These are phyloP conservation scores for Raphicerus campestris DNA, from an alignment of 2,113 vertebrate species.

Conservation along the genomic window DNA sequence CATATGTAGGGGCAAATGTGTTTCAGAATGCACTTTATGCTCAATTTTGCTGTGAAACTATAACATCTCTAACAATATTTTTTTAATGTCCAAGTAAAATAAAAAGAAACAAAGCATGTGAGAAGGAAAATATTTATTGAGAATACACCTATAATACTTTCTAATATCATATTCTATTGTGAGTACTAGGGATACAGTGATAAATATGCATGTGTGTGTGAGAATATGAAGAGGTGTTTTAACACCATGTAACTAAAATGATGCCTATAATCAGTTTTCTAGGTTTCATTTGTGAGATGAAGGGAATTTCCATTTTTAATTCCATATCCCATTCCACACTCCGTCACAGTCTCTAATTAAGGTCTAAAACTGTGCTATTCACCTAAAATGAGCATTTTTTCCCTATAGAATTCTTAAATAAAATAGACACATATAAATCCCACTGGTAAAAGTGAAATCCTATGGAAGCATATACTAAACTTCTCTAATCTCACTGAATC, in stretches of 20 bases:
- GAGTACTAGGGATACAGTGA: background rate
- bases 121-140: background rate
- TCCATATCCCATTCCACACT: background rate
- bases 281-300: background rate
- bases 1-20: rapidly evolving
- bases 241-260: background rate
- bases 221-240: background rate
- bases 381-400: background rate
- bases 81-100: background rate
- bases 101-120: background rate
- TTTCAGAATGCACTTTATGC: background rate
- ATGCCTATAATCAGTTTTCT: background rate
- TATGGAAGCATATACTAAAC: background rate
- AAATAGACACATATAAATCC: background rate
- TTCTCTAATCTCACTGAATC: background rate
- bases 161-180: background rate
- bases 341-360: background rate
- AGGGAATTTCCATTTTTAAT: background rate
- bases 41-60: background rate
- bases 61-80: background rate
- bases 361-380: background rate
- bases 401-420: background rate
- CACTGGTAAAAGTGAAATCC: background rate
- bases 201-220: background rate
- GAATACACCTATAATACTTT: background rate